A percentile compares a stretch with the other conserved stretches of the same genome.
Conservation (phyloP, 1,140 invertebrate genomes). For the Chironomus striatipennis region DNA sequence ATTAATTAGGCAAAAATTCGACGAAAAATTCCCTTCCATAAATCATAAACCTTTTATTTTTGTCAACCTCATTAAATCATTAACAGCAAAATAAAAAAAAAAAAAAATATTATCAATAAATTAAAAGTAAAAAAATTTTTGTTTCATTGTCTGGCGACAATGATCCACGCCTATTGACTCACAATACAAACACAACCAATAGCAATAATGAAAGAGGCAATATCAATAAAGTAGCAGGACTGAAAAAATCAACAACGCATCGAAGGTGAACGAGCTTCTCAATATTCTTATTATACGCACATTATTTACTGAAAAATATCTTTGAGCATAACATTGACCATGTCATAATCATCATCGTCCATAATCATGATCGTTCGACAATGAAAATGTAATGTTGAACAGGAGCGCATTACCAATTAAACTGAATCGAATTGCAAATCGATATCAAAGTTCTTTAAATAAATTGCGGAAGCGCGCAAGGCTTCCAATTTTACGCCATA, state of each 20-base stretch:
- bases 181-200: no score
- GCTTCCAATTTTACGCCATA: conserved; percentile 6
- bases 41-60: background rate
- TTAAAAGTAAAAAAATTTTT: background rate
- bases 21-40: background rate
- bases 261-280: no score
- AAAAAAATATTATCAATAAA: no score
- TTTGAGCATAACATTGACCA: no score
- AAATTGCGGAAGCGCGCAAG: background rate
- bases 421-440: background rate
- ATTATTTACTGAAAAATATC: no score
- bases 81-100: background rate
- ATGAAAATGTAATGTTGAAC: no score
- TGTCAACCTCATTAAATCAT: background rate
- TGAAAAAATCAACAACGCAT: no score
- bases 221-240: no score
- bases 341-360: no score
- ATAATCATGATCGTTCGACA: background rate
- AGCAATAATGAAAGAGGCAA: no score
- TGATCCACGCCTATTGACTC: background rate
- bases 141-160: background rate
- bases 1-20: background rate
- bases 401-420: background rate
- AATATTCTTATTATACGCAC: no score
- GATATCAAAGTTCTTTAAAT: background rate